A percentile compares a stretch with the other conserved stretches of the same genome.
These are phyloP conservation scores for Etheostoma perlongum DNA, from an alignment of 2,797 vertebrate species.

Conservation along the genomic window DNA sequence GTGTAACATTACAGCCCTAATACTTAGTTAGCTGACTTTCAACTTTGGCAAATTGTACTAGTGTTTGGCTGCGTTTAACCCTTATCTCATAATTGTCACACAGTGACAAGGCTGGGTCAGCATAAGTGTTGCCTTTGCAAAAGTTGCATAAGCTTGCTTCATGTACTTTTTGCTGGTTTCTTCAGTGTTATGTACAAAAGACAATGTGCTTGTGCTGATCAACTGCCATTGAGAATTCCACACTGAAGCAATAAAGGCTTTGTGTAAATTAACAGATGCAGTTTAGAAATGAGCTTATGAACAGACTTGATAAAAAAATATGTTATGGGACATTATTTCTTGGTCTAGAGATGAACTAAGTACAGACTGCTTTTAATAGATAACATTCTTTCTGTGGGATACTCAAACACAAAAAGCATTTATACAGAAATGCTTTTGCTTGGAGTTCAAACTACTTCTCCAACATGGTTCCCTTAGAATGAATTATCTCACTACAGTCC, in stretches of 20 bases:
- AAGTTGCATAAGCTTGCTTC: neutral
- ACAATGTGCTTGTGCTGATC: neutral
- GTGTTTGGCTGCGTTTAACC: too few relatives aligned
- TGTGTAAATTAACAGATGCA: neutral
- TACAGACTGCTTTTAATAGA: neutral
- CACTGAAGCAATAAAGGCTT: neutral
- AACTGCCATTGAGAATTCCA: too few relatives aligned
- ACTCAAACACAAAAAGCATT: neutral
- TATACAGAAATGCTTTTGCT: neutral
- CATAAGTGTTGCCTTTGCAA: too few relatives aligned
- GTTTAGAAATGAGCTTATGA: neutral
- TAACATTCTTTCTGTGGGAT: neutral
- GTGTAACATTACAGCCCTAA: too few relatives aligned
- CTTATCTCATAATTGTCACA: too few relatives aligned
- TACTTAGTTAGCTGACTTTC: too few relatives aligned
- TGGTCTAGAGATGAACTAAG: neutral
- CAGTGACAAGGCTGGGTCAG: too few relatives aligned
- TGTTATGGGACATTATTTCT: neutral
- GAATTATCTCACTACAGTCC: constrained; percentile 12
- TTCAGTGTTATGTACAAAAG: too few relatives aligned
- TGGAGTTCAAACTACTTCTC: neutral
- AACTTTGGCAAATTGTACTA: too few relatives aligned
- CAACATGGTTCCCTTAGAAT: constrained; percentile 28
- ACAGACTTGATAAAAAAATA: too few relatives aligned
- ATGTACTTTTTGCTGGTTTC: neutral